Evolutionary conservation across 2,797 vertebrate genomes (phyloP).

Genomic region (Orestias chungarensis): DNA sequence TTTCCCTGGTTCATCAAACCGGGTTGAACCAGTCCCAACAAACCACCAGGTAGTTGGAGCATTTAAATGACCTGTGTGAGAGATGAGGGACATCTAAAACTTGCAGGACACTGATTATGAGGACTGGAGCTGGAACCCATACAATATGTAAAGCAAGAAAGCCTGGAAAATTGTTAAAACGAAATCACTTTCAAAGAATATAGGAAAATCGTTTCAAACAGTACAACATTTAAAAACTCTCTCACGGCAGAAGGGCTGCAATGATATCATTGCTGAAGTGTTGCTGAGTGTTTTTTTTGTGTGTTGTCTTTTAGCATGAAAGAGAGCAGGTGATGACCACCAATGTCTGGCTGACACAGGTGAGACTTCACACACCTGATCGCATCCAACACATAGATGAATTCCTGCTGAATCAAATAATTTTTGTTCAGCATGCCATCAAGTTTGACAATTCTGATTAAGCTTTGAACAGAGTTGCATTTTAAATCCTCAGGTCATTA

Average conservation of each 20-base stretch:
- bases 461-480: no score
- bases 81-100: no score
- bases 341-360: constrained; percentile 98
- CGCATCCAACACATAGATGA: not conserved
- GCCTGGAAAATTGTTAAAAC: not conserved
- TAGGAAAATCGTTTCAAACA: no score
- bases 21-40: no score
- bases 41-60: no score
- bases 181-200: not conserved
- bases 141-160: no score
- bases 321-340: constrained; percentile 99
- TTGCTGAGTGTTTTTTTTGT: constrained; percentile 1
- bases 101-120: no score
- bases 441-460: no score
- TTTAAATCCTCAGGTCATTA: not conserved
- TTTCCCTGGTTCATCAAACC: no score
- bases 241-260: not conserved
- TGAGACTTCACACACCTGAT: constrained; percentile 65
- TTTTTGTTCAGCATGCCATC: no score
- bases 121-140: no score
- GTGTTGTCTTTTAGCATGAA: constrained; percentile 85
- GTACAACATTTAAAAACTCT: not conserved
- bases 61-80: no score
- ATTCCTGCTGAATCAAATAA: not conserved
- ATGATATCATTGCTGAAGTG: constrained; percentile 11